phyloP scores from a whole-genome alignment of 2,888 invertebrate species.

The Hedychridium roseum region DNA sequence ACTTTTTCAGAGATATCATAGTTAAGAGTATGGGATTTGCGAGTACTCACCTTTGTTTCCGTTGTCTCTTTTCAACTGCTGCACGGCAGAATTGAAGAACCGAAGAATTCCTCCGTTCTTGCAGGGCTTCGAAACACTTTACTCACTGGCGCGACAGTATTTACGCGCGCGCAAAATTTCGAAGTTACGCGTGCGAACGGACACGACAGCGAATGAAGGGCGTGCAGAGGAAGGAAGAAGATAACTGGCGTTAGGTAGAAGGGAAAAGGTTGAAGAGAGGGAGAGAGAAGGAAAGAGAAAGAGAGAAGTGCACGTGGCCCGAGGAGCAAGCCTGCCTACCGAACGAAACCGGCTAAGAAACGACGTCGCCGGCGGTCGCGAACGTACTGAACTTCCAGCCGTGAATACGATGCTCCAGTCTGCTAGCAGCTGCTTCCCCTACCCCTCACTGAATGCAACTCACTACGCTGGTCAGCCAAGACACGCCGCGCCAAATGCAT shows the following conservation, averaged over 20 bases:
- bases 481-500: slow-evolving; percentile 32
- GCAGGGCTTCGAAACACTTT: too few species aligned
- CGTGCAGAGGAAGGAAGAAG: neutral
- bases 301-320: neutral
- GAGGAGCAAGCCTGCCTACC: neutral
- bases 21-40: too few species aligned
- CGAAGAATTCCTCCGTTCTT: too few species aligned
- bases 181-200: neutral
- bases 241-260: neutral
- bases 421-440: slow-evolving; percentile 42
- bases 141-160: too few species aligned
- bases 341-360: neutral
- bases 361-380: slow-evolving; percentile 46
- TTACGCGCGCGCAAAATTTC: neutral
- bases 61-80: too few species aligned
- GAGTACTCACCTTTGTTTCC: too few species aligned
- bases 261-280: neutral
- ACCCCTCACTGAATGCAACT: slow-evolving; percentile 30
- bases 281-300: neutral
- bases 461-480: slow-evolving; percentile 21
- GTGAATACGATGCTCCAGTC: slow-evolving; percentile 38
- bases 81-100: too few species aligned
- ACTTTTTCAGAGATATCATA: too few species aligned
- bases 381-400: slow-evolving; percentile 42
- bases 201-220: neutral